Evolutionary conservation across 2,888 invertebrate genomes (phyloP), one percentile per base, ranked within the genome.

Genomic region (Limnephilus rhombicus): DNA sequence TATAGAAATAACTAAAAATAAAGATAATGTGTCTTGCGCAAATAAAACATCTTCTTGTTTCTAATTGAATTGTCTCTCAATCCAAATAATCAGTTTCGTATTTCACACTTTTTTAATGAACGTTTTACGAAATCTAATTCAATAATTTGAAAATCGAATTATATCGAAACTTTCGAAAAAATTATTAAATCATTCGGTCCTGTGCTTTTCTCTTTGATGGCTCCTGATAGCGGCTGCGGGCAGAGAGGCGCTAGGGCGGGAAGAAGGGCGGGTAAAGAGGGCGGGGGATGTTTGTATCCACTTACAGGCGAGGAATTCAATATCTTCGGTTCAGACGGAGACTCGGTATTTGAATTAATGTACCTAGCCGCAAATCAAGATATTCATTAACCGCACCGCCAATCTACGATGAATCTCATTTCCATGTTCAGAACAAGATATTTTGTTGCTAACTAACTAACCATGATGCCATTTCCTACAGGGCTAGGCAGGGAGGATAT

Each of bases 241-340:
- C 24, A 24, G 53, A 53, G 13, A 53, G 53, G 15, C 24, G 53
- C 53, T 68, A 5, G 53, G 15, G 37, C 83, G 15, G 34, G 83
- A 34, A 68, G 53, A 4, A 18, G 24, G 37, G 37, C 83, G 83
- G 83, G 37, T 18, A 31, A 3, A 5, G 82, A 41, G 15, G 34
- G 82, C 13, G 31, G 37, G 45, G 15, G 45, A n/a, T 85, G 85
- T 85, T 85, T 85, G 45, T 85, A 85, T 85, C 45, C 85, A 85
- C 85, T 85, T 85, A 85, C 12, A 85, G 29, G 85, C 24, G 3
- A 41, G 85, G 85, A 85, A 85, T 85, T 85, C 41, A 41, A 85
- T 85, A 85, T 85, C 85, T 85, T n/a, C 13, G 41, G 13, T 24
- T 24, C n/a, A 85, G 37, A 85, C 7, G 37, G 24, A 41, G 41